phyloP scores from a whole-genome alignment of 2,888 invertebrate genomes.

The Trachelus troglodyta region DNA sequence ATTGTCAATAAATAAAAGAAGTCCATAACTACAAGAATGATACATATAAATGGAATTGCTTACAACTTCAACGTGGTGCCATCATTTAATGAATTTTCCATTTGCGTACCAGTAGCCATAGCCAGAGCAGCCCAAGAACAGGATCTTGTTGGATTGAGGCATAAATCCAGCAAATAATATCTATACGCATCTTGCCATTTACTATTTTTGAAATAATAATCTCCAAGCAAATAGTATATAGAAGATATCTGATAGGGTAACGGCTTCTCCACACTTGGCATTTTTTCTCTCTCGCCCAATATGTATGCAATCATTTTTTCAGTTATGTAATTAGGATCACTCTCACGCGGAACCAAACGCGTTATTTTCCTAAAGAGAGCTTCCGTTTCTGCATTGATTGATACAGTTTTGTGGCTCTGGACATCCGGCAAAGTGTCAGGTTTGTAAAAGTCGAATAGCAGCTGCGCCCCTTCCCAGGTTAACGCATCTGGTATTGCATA shows the following conservation, averaged over 20 bases:
- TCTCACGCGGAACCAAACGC: constrained; percentile 75
- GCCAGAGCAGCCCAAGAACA: constrained; percentile 96
- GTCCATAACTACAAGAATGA: constrained; percentile 50
- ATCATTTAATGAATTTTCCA: constrained; percentile 81
- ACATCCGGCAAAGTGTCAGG: constrained; percentile 85
- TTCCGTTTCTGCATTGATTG: constrained; percentile 87
- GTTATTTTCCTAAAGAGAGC: constrained; percentile 78
- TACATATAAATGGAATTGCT: constrained; percentile 68
- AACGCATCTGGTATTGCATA: constrained; percentile 71
- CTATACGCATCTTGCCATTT: constrained; percentile 81
- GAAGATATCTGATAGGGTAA: constrained; percentile 75
- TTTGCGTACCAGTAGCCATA: constrained; percentile 79
- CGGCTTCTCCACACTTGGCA: constrained; percentile 69
- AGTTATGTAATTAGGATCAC: constrained; percentile 74
- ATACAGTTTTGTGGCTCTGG: constrained; percentile 79
- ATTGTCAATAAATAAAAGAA: constrained; percentile 6
- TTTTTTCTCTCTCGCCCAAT: constrained; percentile 70
- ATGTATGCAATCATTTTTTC: constrained; percentile 77
- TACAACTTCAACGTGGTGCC: constrained; percentile 68
- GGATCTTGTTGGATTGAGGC: constrained; percentile 81
- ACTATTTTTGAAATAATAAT: constrained; percentile 91
- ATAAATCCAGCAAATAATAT: constrained; percentile 86
- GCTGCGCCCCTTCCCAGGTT: constrained; percentile 80
- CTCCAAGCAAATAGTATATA: constrained; percentile 91
- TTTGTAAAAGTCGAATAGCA: constrained; percentile 83